Base-by-base conservation (phyloP, 2,113 vertebrate genomes). In the Phyllostomus hastatus region DNA sequence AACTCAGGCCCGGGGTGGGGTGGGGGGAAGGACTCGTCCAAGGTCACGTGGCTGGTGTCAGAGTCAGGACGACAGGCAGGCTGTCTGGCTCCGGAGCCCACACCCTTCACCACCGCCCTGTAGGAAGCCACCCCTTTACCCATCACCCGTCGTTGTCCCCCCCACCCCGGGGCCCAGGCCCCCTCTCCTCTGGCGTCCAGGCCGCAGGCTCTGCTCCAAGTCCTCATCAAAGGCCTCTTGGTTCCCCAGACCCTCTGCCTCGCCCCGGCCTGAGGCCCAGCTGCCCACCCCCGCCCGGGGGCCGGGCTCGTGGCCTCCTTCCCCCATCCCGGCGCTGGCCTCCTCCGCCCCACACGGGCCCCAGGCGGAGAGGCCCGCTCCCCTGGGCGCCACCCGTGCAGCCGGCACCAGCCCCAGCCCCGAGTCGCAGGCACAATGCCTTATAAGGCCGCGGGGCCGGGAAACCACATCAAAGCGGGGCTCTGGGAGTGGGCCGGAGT, bases 391-490 rank as follows among this genome's bases (percentile, higher is more conserved):
- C 43, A 94, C 93, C 96, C 84, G 72, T 87, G 88, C 28, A 24
- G 95, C 81, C 87, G 72, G 85, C 80, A 12, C 64, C 90, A 88
- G 61, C 76, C 24, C 70, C 20, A 52, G 87, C 41, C 88, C 84
- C 75, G 92, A 75, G 50, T 10, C 24, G 22, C 96, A 97, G 92
- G 96, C 98, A 97, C 94, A 95, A 97, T 96, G 97, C 98, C 98
- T 97, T 98, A 98, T 98, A 98, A 98, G 98, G 98, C 97, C 97
- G 97, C 61, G 2, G 96, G 97, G 97, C 94, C 86, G 76, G 92
- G 94, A 97, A 96, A 96, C 97, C 98, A 98, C 98, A 98, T 98
- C 98, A 98, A 98, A 98, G 98, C 92, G 0, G 0, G 11, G 96
- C 95, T 95, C 96, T 97, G 83, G 98, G 97, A 97, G 97, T 96